These are phyloP conservation scores for Glareola pratincola DNA, from an alignment of 2,113 vertebrate genomes.

Conservation along the genomic window DNA sequence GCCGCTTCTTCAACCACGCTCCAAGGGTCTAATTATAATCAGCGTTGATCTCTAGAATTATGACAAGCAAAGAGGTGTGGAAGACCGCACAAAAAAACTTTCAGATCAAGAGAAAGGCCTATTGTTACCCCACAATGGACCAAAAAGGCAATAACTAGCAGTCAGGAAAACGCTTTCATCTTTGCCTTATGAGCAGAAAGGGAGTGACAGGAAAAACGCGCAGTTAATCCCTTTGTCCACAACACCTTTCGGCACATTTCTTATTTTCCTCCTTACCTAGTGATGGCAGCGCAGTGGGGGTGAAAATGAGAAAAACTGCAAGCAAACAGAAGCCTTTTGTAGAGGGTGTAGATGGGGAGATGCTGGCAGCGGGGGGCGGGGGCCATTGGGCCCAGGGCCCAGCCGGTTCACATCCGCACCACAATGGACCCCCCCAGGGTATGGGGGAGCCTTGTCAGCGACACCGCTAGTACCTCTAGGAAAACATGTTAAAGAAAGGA, in stretches of 20 bases:
- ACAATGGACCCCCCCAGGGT: accelerated
- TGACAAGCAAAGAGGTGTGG: accelerated
- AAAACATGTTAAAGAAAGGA: neutral
- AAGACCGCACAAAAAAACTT: neutral
- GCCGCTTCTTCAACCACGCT: accelerated
- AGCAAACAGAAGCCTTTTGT: neutral
- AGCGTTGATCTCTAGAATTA: neutral
- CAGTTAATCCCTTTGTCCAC: no score
- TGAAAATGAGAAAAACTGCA: no score
- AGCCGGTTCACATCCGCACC: accelerated
- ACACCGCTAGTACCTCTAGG: accelerated
- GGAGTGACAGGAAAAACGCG: neutral
- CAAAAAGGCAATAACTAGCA: accelerated
- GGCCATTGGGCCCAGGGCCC: accelerated
- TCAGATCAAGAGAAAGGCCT: neutral
- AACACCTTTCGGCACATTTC: neutral
- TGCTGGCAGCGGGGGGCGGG: neutral
- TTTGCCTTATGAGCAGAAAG: neutral
- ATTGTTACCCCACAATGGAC: accelerated
- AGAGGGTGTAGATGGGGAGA: accelerated
- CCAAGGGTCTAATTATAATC: neutral
- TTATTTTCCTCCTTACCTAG: accelerated
- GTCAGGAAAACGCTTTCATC: accelerated
- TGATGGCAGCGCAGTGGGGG: accelerated
- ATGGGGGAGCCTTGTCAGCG: accelerated